phyloP scores from a whole-genome alignment of 1,140 invertebrate genomes.

The Zaprionus capensis region DNA sequence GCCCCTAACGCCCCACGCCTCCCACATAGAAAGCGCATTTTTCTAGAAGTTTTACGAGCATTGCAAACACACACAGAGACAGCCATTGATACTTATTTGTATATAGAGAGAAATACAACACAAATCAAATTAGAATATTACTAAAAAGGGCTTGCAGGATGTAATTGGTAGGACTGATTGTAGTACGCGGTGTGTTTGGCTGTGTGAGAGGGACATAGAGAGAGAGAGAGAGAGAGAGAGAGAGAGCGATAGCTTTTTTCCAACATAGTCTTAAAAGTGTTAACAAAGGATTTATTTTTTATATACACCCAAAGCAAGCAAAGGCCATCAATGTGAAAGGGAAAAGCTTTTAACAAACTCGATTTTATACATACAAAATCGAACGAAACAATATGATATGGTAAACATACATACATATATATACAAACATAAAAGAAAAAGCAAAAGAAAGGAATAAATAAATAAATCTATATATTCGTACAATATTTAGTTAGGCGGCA shows the following conservation, averaged over 20 bases:
- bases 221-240: background rate
- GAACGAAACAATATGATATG: constrained; percentile 2
- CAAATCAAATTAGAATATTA: constrained; percentile 34
- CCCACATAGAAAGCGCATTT: constrained; percentile 51
- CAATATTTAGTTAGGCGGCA: constrained; percentile 35
- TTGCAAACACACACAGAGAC: constrained; percentile 18
- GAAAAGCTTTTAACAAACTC: constrained; percentile 43
- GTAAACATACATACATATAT: constrained; percentile 17
- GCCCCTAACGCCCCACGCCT: background rate
- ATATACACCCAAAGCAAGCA: constrained; percentile 50
- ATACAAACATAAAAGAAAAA: constrained; percentile 10
- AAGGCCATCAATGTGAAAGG: constrained; percentile 35
- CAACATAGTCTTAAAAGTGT: constrained; percentile 43
- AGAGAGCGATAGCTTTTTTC: constrained; percentile 20
- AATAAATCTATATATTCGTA: constrained; percentile 8
- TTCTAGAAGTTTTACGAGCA: constrained; percentile 72
- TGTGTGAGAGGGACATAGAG: background rate
- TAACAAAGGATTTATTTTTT: constrained; percentile 64
- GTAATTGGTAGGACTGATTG: constrained; percentile 42
- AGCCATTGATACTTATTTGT: constrained; percentile 18
- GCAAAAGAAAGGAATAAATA: background rate
- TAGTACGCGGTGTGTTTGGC: constrained; percentile 10
- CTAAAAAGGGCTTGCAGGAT: constrained; percentile 23
- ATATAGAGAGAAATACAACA: constrained; percentile 28
- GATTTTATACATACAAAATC: constrained; percentile 31